Evolutionary conservation across 2,888 invertebrate genomes (phyloP), one percentile per base, ranked within the genome.

Genomic region (Drosophila anomelani): DNA sequence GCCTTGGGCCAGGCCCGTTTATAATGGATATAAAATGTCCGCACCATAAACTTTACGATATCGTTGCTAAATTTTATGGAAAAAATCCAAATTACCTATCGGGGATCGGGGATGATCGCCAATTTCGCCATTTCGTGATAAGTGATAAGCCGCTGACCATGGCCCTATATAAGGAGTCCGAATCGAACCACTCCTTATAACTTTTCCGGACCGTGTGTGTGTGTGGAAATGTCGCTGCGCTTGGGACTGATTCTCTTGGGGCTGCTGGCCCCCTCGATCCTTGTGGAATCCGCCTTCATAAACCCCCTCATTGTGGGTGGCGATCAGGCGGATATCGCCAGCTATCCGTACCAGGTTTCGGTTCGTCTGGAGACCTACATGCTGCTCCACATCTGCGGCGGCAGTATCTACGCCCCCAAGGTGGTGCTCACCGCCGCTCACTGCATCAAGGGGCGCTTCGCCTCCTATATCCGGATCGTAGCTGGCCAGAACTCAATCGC

Each of bases 371-470:
- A 84, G 55, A 79, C 83, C 12, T 81, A 80, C 41, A 83, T 81
- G 74, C 26, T 89, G 47, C 75, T 89, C n/a, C 89, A 88, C 26
- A 80, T 86, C 38, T 90, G 90, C 57, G 91, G 90, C 4, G 91
- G 91, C 15, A 79, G 84, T 49, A 79, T 90, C 26, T 75, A 83
- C 9, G 81, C 79, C 4, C 78, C 80, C 0, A 77, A 67, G 6
- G 74, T 80, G 4, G 64, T 91, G 20, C 5, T 90, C 0, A 91
- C 91, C 4, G 90, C 90, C 10, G 91, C 81, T 9, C 91, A 91
- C 13, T 81, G 81, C 75, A 69, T 81, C 56, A 88, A 88, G 55
- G 91, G 91, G 64, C 82, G 89, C 7, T 90, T 59, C 34, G 82
- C 91, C 9, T 81, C 82, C 0, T 78, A 81, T 17, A 80, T 91